phyloP scores from a whole-genome alignment of 2,888 invertebrate genomes.

The Oligia fasciuncula region DNA sequence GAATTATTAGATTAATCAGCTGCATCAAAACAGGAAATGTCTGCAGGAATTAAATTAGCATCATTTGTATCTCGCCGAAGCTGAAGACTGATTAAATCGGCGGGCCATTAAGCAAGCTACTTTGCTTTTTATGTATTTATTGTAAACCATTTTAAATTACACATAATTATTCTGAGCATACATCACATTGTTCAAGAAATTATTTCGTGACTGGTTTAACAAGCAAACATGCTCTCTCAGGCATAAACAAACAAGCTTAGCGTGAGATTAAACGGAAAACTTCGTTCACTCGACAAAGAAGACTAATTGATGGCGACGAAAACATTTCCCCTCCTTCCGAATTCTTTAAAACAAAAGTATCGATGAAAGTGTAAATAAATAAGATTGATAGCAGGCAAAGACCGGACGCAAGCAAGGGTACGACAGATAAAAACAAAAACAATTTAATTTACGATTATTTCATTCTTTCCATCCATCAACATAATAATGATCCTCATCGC shows the following conservation, averaged over 20 bases:
- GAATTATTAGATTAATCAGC: slow-evolving; percentile 8
- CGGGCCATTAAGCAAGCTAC: background rate
- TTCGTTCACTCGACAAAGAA: slow-evolving; percentile 18
- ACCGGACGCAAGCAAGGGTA: slow-evolving; percentile 55
- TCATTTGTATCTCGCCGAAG: slow-evolving; percentile 5
- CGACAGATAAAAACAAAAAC: slow-evolving; percentile 49
- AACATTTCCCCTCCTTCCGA: slow-evolving; percentile 34
- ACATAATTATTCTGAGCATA: slow-evolving; percentile 29
- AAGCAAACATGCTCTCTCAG: slow-evolving; percentile 41
- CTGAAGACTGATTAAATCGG: background rate
- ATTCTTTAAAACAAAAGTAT: slow-evolving; percentile 36
- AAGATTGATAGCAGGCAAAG: slow-evolving; percentile 57
- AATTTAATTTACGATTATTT: slow-evolving; percentile 60
- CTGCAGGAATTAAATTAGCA: slow-evolving; percentile 9
- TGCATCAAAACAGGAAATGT: slow-evolving; percentile 16
- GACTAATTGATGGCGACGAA: slow-evolving; percentile 27
- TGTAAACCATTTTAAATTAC: slow-evolving; percentile 25
- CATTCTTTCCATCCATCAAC: slow-evolving; percentile 70
- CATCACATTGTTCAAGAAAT: slow-evolving; percentile 35
- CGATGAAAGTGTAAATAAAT: slow-evolving; percentile 42
- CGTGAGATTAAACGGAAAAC: slow-evolving; percentile 33
- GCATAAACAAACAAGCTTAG: slow-evolving; percentile 38
- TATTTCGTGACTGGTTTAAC: slow-evolving; percentile 51
- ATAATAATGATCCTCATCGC: slow-evolving; percentile 60
- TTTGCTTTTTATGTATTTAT: slow-evolving; percentile 17